Conservation (phyloP, 2,888 invertebrate species). For the Anodontia alba region DNA sequence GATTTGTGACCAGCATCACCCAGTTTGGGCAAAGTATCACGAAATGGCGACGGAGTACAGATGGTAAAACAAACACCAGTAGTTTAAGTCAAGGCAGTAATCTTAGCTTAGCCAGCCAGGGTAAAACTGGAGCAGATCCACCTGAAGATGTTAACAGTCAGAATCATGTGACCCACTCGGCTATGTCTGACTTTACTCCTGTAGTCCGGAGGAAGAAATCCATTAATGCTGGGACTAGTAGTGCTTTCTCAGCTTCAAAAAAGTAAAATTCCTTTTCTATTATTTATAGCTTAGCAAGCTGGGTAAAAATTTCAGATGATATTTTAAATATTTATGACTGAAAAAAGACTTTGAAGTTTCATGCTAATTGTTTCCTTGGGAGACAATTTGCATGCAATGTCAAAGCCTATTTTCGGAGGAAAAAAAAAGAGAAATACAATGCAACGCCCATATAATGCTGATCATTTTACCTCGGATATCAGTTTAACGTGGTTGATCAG, state of each 20-base stretch:
- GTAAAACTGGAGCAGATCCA: slow-evolving; percentile 13
- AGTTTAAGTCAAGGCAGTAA: slow-evolving; percentile 63
- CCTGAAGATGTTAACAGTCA: not conserved
- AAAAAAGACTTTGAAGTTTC: no score
- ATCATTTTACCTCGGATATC: no score
- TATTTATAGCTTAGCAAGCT: no score
- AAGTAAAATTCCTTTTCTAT: slow-evolving; percentile 71
- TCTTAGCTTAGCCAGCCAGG: slow-evolving; percentile 57
- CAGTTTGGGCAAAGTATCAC: slow-evolving; percentile 81
- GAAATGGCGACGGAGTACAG: slow-evolving; percentile 78
- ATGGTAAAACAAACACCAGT: slow-evolving; percentile 71
- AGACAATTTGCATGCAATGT: no score
- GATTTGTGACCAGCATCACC: slow-evolving; percentile 80
- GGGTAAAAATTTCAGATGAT: no score
- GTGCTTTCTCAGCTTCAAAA: slow-evolving; percentile 79
- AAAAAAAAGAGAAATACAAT: no score
- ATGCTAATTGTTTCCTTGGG: no score
- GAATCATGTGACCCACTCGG: slow-evolving; percentile 37
- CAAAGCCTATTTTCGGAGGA: no score
- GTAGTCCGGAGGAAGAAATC: slow-evolving; percentile 78
- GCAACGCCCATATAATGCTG: no score
- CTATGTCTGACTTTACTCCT: slow-evolving; percentile 68
- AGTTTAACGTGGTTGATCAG: no score
- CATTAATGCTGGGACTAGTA: slow-evolving; percentile 65
- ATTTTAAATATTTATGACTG: not conserved